Evolutionary conservation across 2,113 vertebrate species (phyloP), one percentile per base, ranked within the genome.

Genomic region (Gallinago paraguaiae): DNA sequence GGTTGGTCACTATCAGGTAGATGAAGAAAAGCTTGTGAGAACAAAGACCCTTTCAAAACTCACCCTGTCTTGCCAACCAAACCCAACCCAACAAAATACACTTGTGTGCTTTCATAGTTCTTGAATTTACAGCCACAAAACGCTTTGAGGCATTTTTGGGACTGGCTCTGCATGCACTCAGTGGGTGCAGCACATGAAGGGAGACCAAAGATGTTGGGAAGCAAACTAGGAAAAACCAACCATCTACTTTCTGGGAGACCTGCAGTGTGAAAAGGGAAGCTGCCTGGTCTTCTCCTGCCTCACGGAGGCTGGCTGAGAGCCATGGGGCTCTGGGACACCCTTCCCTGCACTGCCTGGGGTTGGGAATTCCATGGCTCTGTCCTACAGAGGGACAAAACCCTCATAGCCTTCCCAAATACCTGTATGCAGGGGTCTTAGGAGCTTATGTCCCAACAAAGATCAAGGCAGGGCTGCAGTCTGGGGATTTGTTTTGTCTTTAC

Each of bases 21-120:
- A 31, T 30, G 71, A 83, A 46, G 61, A 85, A 87, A 64, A 17
- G 39, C 15, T 65, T 65, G 19, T 45, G 51, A 92, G 61, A 79
- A 27, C 37, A 48, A 68, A 82, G 39, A 25, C 13, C 20, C 31
- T 56, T 71, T 64, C 48, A 69, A 81, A 96, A 35, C 9, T 69
- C 2, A 0, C 17, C 80, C 19, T 70, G 2, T 13, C 16, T 67
- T 70, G 67, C 46, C 60, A 75, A 4, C 19, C 50, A 65, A 45
- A 46, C 4, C 20, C 27, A 74, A 4, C 23, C 31, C 18, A 17
- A 41, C 10, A 13, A 23, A 33, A 41, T 5, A 15, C 0, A 0
- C 23, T 20, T 11, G 10, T 18, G n/a, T 57, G 20, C 31, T 83
- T 77, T 63, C 31, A 5, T 1, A 28, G 24, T 10, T 82, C 54